Evolutionary conservation across 2,797 vertebrate species (phyloP).

Genomic region (Danio aesculapii): DNA sequence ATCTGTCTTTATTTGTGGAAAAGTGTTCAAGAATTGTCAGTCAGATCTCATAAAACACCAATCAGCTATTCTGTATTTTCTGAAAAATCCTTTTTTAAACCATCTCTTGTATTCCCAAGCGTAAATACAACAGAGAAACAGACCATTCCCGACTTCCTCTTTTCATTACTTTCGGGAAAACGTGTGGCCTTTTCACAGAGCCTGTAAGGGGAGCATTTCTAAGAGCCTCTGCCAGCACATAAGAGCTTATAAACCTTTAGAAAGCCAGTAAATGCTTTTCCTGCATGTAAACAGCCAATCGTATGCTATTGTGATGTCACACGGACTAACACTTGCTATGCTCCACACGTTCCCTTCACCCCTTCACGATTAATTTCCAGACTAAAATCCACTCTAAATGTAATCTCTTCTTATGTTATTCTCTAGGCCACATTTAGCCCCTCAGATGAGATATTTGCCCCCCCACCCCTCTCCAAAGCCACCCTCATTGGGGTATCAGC

Average conservation of each 20-base stretch:
- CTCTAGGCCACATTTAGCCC: conserved; percentile 34
- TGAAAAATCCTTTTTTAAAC: no score
- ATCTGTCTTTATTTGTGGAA: not conserved
- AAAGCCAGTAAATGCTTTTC: conserved; percentile 32
- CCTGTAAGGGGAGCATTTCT: conserved; percentile 69
- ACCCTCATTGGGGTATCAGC: conserved; percentile 42
- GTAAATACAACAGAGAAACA: not conserved
- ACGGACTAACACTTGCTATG: not conserved
- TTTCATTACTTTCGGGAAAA: conserved; percentile 68
- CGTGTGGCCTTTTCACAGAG: conserved; percentile 59
- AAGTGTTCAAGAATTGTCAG: not conserved
- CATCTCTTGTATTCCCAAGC: not conserved
- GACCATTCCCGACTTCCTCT: conserved; percentile 52
- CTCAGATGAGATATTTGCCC: conserved; percentile 40
- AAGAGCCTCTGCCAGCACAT: conserved; percentile 67
- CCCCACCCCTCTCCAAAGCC: not conserved
- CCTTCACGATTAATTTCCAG: conserved; percentile 40
- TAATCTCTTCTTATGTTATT: conserved; percentile 51
- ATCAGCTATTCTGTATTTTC: not conserved
- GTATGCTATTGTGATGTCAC: not conserved
- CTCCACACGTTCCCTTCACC: conserved; percentile 15
- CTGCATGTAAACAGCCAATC: conserved; percentile 37
- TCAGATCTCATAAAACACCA: not conserved
- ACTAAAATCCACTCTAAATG: conserved; percentile 49
- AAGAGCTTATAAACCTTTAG: conserved; percentile 21